Evolutionary conservation across 1,140 invertebrate genomes (phyloP).

Genomic region (Hormaphis cornu): DNA sequence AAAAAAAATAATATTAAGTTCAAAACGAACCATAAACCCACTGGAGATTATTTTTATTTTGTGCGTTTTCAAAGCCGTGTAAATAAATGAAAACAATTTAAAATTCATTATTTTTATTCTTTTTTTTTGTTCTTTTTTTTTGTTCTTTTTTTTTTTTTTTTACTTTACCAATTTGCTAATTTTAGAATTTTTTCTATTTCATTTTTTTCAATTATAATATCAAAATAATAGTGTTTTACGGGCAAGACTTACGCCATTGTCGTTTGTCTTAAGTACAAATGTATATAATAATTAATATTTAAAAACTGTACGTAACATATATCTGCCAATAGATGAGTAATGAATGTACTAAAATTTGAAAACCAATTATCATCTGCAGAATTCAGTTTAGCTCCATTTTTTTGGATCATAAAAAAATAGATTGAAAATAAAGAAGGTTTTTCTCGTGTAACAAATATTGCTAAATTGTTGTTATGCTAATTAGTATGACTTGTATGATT

Average conservation of each 20-base stretch:
- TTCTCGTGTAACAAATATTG: neutral
- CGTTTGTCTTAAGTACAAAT: neutral
- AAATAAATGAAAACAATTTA: conserved; percentile 12
- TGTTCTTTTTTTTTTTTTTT: neutral
- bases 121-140: neutral
- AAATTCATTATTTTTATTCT: conserved; percentile 2
- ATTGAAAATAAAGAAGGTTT: neutral
- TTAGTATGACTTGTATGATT: neutral
- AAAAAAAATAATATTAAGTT: conserved; percentile 10
- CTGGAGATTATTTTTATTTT: conserved; percentile 23
- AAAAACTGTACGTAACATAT: too few species aligned
- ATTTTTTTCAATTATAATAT: neutral
- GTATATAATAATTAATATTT: too few species aligned
- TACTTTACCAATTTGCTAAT: neutral
- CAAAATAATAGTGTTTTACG: neutral
- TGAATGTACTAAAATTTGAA: too few species aligned
- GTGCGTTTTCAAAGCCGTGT: neutral
- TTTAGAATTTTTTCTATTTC: neutral
- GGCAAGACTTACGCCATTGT: too few species aligned
- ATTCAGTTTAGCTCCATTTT: too few species aligned
- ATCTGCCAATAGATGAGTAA: too few species aligned
- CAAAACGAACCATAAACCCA: conserved; percentile 29
- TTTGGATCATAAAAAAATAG: too few species aligned
- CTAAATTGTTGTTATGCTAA: neutral
- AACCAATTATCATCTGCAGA: too few species aligned